A percentile compares a stretch with the other conserved stretches of the same genome.
These are phyloP conservation scores for Coelopa pilipes DNA, from an alignment of 2,888 invertebrate genomes.

Conservation along the genomic window DNA sequence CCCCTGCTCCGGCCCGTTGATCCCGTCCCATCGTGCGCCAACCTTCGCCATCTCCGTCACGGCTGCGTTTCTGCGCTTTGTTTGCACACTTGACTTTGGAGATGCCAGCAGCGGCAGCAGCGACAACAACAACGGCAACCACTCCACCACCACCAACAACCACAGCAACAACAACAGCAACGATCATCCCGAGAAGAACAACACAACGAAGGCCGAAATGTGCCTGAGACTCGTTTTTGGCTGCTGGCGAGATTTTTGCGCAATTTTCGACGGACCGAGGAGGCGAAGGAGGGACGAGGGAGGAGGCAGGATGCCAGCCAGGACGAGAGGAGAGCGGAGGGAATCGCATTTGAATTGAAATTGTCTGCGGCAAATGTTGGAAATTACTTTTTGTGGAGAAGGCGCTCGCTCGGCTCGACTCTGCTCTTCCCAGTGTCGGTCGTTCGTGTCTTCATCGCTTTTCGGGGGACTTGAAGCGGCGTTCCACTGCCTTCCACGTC, in stretches of 20 bases:
- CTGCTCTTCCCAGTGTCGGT: neutral
- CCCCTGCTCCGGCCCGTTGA: neutral
- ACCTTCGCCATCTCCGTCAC: slow-evolving; percentile 13
- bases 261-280: too few species aligned
- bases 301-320: too few species aligned
- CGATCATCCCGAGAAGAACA: neutral
- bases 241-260: neutral
- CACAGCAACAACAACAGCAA: too few species aligned
- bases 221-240: slow-evolving; percentile 26
- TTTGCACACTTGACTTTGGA: slow-evolving; percentile 36
- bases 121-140: too few species aligned
- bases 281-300: too few species aligned
- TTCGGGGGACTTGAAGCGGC: neutral
- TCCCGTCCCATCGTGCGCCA: neutral
- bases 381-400: slow-evolving; percentile 6
- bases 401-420: neutral
- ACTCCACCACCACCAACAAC: too few species aligned
- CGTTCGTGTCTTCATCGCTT: too few species aligned
- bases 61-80: slow-evolving; percentile 2
- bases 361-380: slow-evolving; percentile 4
- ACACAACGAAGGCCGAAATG: neutral
- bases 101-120: slow-evolving; percentile 1
- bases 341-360: slow-evolving; percentile 18
- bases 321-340: neutral
- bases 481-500: neutral